These are phyloP conservation scores for Pionites leucogaster DNA, from an alignment of 2,113 vertebrate species.

Conservation along the genomic window DNA sequence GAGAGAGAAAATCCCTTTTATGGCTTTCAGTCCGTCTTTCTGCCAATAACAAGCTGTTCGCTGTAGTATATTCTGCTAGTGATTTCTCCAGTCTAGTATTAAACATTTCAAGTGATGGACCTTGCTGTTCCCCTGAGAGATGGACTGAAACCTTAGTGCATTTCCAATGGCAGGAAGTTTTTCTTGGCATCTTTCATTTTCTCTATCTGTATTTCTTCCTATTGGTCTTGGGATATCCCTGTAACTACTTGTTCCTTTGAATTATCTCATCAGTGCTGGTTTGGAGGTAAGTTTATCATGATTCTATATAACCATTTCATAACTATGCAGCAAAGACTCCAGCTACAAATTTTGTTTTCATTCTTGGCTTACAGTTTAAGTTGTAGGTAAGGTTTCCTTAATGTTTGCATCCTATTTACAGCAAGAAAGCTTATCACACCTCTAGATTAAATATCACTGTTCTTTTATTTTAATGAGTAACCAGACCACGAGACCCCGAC, in stretches of 20 bases:
- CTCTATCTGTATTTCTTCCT: neutral
- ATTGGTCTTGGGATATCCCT: neutral
- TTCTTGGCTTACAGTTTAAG: neutral
- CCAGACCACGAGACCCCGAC: neutral
- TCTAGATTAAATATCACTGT: neutral
- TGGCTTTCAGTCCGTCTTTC: constrained; percentile 60
- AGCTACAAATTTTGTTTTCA: neutral
- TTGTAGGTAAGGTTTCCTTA: neutral
- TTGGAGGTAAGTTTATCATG: neutral
- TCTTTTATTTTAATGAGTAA: neutral
- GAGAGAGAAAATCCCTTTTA: constrained; percentile 60
- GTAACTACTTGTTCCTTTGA: neutral
- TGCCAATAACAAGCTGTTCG: constrained; percentile 55
- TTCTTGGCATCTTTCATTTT: constrained; percentile 19
- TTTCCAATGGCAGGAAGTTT: constrained; percentile 55
- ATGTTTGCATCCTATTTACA: neutral
- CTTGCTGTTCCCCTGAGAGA: neutral
- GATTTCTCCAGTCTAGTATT: constrained; percentile 14
- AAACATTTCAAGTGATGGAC: constrained; percentile 26
- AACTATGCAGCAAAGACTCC: neutral
- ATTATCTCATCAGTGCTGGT: neutral
- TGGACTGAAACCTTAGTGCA: neutral
- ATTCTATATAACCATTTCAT: neutral
- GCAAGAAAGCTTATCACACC: neutral
- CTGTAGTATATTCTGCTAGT: constrained; percentile 26